These are phyloP conservation scores for Enteromius argenteus DNA, from an alignment of 2,797 vertebrate species.

Conservation along the genomic window DNA sequence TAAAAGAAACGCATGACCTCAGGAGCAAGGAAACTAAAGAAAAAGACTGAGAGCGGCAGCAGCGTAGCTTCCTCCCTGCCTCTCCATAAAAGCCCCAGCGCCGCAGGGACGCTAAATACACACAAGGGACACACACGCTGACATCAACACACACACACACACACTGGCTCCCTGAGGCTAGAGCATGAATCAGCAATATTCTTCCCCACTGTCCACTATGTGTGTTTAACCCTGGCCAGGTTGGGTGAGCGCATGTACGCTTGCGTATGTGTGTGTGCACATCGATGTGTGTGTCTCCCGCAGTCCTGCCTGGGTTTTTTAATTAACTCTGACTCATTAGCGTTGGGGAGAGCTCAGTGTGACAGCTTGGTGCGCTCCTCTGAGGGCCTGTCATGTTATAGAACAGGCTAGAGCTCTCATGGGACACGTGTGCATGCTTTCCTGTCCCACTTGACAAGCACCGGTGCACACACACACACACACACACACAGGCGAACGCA, in stretches of 20 bases:
- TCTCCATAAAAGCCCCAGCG: slow-evolving; percentile 22
- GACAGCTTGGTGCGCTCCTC: slow-evolving; percentile 78
- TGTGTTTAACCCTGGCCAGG: slow-evolving; percentile 53
- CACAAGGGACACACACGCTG: slow-evolving; percentile 28
- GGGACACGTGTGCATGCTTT: slow-evolving; percentile 63
- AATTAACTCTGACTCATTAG: slow-evolving; percentile 84
- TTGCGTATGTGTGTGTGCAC: slow-evolving; percentile 54
- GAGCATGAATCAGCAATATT: slow-evolving; percentile 59
- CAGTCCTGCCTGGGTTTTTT: slow-evolving; percentile 69
- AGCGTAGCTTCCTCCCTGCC: slow-evolving; percentile 4
- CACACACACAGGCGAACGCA: slow-evolving; percentile 27
- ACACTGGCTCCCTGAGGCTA: slow-evolving; percentile 38
- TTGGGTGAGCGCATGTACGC: slow-evolving; percentile 47
- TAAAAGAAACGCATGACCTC: not conserved
- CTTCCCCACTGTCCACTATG: slow-evolving; percentile 44
- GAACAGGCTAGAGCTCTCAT: slow-evolving; percentile 67
- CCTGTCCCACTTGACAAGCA: slow-evolving; percentile 50
- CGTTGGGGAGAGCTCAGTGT: slow-evolving; percentile 73
- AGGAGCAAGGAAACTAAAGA: slow-evolving; percentile 3
- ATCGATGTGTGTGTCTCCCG: slow-evolving; percentile 61
- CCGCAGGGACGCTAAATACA: slow-evolving; percentile 63
- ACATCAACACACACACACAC: slow-evolving; percentile 3
- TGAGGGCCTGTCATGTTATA: slow-evolving; percentile 72
- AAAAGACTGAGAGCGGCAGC: slow-evolving; percentile 4
- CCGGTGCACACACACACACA: slow-evolving; percentile 2